These are phyloP conservation scores for Chloroceryle amazona DNA, from an alignment of 2,797 vertebrate genomes.

Conservation along the genomic window DNA sequence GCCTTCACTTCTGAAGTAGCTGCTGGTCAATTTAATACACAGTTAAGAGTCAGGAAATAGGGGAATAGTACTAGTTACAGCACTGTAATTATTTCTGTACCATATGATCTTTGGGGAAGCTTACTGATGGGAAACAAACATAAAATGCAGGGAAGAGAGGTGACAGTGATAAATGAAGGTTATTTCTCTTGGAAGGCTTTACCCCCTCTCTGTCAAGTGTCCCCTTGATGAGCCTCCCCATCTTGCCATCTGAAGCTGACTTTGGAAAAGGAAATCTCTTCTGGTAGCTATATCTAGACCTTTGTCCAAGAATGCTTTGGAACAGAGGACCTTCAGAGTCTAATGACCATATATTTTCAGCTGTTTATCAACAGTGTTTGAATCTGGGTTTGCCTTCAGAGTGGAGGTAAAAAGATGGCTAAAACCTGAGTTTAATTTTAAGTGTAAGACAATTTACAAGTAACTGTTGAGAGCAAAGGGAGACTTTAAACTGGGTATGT, in stretches of 20 bases:
- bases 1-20: background rate
- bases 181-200: background rate
- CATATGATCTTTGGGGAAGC: background rate
- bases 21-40: background rate
- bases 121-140: background rate
- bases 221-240: background rate
- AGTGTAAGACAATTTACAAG: background rate
- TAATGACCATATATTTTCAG: background rate
- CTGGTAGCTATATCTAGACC: background rate
- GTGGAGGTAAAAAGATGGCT: background rate
- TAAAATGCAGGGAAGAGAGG: background rate
- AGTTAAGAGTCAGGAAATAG: background rate
- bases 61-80: background rate
- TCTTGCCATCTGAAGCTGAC: background rate
- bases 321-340: background rate
- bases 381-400: background rate
- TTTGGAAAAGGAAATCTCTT: background rate
- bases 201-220: background rate
- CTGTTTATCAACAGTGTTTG: background rate
- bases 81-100: slow-evolving; percentile 4
- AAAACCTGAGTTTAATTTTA: background rate
- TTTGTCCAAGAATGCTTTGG: background rate
- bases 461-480: background rate
- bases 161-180: background rate
- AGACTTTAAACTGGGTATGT: background rate